Base-by-base conservation (phyloP, 2,888 invertebrate species). In the Papilio protenor region DNA sequence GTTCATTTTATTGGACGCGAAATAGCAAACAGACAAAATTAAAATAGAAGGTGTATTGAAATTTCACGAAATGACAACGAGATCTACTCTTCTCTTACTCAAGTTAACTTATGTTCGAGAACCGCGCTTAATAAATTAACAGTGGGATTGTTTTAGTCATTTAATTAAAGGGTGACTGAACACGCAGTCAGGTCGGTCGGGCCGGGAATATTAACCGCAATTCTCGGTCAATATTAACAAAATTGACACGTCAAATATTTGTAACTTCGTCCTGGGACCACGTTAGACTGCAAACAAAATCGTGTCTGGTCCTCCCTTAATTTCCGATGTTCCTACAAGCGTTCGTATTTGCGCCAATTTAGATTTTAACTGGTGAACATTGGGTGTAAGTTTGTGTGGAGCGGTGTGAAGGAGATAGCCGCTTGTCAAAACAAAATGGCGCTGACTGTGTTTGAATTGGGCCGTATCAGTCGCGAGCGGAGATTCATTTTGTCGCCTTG, bases 211-310 rank as follows among this genome's bases (percentile, higher is more conserved):
- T 94, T 94, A 94, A 94, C 94, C 95, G 89, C 94, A 92, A 94
- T 94, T 92, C 94, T 94, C 92, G 90, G 94, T 94, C 94, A 95
- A 95, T 94, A 95, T 94, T 93, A 92, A 91, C 92, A 93, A 94
- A 95, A 95, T 95, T 95, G 95, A 95, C 95, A 95, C 94, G 93
- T 94, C 94, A 95, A 95, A 95, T 95, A 95, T 95, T 95, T 95
- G 95, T 94, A 92, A 92, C 94, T 94, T 93, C 92, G 94, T 91
- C 93, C 93, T 92, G 94, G 92, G 94, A 94, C 93, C 92, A 94
- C 94, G 94, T 92, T 94, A 92, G 91, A 93, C 90, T 88, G 94
- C 94, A 94, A 94, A 94, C 93, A 94, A 93, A 94, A 92, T 91
- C 93, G 93, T 92, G 94, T 94, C 94, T 94, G 93, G 93, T 93